Evolutionary conservation across 1,140 invertebrate species (phyloP).

Genomic region (Apis dorsata): DNA sequence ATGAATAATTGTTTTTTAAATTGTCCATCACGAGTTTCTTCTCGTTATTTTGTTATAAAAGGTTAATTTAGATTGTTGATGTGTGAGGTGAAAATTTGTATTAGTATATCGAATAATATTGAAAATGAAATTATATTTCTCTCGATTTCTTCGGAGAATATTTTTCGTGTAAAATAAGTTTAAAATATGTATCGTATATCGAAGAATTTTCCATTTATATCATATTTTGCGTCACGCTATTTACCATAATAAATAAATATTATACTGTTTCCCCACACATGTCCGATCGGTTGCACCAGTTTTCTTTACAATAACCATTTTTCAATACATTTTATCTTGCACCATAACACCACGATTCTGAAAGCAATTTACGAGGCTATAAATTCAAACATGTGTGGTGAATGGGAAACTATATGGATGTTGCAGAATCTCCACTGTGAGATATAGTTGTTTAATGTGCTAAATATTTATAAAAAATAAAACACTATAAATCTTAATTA

Average conservation of each 20-base stretch:
- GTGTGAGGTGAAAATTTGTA: no score
- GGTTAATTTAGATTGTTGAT: no score
- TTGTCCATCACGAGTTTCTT: no score
- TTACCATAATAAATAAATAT: constrained; percentile 7
- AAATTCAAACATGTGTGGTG: background rate
- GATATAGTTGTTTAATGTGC: background rate
- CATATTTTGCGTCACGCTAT: background rate
- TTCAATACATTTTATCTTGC: constrained; percentile 5
- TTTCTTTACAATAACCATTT: constrained; percentile 7
- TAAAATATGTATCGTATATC: background rate
- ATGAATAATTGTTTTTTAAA: no score
- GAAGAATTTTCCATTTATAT: background rate
- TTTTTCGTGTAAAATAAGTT: no score
- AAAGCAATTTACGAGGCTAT: constrained; percentile 13
- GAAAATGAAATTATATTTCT: no score
- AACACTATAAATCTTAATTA: background rate
- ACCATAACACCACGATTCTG: background rate
- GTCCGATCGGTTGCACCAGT: background rate
- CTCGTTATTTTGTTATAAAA: no score
- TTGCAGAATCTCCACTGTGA: background rate
- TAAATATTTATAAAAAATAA: background rate
- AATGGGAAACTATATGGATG: background rate
- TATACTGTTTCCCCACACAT: background rate
- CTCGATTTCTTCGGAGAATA: no score
- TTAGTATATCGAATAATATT: no score